Evolutionary conservation across 2,888 invertebrate species (phyloP).

Genomic region (Geotrupes spiniger): DNA sequence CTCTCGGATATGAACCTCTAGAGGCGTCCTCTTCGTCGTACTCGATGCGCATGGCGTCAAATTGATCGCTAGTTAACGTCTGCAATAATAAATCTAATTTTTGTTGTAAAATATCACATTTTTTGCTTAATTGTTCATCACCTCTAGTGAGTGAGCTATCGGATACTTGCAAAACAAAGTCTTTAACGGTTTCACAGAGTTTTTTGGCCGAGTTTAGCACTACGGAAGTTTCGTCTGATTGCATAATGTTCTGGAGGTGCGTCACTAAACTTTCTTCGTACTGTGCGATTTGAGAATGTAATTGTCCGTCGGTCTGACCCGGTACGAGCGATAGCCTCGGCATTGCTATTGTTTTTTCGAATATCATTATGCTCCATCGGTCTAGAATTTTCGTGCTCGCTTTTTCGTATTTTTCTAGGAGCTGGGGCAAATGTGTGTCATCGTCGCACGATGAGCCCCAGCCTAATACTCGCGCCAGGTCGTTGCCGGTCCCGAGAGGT

Average conservation of each 20-base stretch:
- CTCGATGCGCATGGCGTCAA: constrained; percentile 38
- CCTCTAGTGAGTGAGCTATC: constrained; percentile 58
- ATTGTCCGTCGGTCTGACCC: constrained; percentile 47
- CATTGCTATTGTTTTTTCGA: constrained; percentile 71
- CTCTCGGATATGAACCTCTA: constrained; percentile 35
- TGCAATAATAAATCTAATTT: constrained; percentile 73
- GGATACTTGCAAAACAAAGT: constrained; percentile 64
- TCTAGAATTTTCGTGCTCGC: constrained; percentile 98
- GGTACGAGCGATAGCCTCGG: constrained; percentile 55
- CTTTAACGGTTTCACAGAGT: constrained; percentile 78
- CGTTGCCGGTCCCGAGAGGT: constrained; percentile 95
- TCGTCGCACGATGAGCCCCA: constrained; percentile 98
- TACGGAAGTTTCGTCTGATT: constrained; percentile 72
- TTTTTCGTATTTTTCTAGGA: constrained; percentile 90
- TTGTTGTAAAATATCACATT: constrained; percentile 71
- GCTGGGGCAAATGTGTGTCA: constrained; percentile 86
- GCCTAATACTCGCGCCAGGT: constrained; percentile 89
- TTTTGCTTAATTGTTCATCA: constrained; percentile 61
- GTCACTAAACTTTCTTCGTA: constrained; percentile 75
- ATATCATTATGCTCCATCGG: constrained; percentile 96
- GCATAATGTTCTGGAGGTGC: constrained; percentile 83
- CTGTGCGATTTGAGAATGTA: constrained; percentile 61
- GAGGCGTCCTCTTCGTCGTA: constrained; percentile 31
- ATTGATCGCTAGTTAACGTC: constrained; percentile 68
- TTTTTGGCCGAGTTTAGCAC: constrained; percentile 64